Conservation (phyloP, 2,113 vertebrate species). For the Chiloscyllium plagiosum region DNA sequence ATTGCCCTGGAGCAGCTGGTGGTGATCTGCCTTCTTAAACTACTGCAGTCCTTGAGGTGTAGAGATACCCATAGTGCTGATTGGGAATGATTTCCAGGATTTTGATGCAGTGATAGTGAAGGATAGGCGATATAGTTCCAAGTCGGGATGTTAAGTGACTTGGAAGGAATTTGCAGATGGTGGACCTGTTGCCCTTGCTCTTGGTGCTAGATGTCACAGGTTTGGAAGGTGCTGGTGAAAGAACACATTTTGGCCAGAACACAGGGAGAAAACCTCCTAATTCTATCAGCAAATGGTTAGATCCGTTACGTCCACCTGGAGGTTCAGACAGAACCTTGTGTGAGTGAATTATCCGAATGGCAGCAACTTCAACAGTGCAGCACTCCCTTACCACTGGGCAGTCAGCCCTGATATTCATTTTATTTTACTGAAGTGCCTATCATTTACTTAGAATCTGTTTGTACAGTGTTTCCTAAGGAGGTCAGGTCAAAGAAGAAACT, state of each 20-base stretch:
- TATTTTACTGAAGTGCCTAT: background rate
- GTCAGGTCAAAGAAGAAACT: background rate
- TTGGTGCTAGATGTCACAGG: too few species aligned
- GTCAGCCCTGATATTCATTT: background rate
- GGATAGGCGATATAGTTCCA: too few species aligned
- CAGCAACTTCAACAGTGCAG: background rate
- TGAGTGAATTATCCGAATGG: background rate
- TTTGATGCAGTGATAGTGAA: too few species aligned
- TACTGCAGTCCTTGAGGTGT: too few species aligned
- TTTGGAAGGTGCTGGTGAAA: background rate
- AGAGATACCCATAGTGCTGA: too few species aligned
- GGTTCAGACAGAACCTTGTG: background rate
- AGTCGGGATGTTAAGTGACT: too few species aligned
- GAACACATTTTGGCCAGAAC: background rate
- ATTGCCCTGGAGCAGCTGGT: too few species aligned
- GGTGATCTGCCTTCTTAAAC: too few species aligned
- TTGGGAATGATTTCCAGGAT: too few species aligned
- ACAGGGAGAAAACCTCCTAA: background rate
- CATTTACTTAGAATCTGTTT: background rate
- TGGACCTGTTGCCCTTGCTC: too few species aligned
- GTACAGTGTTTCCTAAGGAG: background rate
- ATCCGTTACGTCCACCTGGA: background rate
- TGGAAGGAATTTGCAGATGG: too few species aligned
- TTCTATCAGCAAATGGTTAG: background rate
- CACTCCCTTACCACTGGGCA: background rate